These are phyloP conservation scores for Itoplectis maculator DNA, from an alignment of 2,888 invertebrate genomes.

Conservation along the genomic window DNA sequence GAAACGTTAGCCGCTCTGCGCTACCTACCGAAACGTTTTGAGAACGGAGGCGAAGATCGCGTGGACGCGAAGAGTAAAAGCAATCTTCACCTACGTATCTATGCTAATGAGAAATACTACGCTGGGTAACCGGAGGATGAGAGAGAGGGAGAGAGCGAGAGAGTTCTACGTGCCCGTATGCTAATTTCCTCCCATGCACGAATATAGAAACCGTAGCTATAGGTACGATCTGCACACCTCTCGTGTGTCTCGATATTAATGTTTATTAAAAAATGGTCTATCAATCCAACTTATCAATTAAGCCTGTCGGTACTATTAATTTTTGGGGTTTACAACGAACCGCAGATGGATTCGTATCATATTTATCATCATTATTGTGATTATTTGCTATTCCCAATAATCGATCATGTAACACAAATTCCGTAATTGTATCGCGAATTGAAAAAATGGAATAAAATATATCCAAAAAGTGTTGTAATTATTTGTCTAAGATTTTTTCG, in stretches of 20 bases:
- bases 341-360: no score
- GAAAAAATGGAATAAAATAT: no score
- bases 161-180: slow-evolving; percentile 69
- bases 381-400: no score
- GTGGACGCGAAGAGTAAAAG: slow-evolving; percentile 71
- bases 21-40: slow-evolving; percentile 61
- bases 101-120: slow-evolving; percentile 73
- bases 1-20: slow-evolving; percentile 41
- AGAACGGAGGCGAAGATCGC: slow-evolving; percentile 67
- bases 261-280: neutral
- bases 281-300: neutral
- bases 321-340: no score
- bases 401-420: no score
- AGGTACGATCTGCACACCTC: neutral
- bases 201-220: slow-evolving; percentile 33
- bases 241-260: slow-evolving; percentile 3
- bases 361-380: no score
- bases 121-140: slow-evolving; percentile 65
- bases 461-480: no score
- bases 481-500: no score
- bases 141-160: slow-evolving; percentile 39
- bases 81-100: slow-evolving; percentile 74
- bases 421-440: no score
- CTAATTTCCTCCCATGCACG: slow-evolving; percentile 63
- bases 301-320: no score